Conservation (phyloP, 2,888 invertebrate species). For the Euclidia mi region DNA sequence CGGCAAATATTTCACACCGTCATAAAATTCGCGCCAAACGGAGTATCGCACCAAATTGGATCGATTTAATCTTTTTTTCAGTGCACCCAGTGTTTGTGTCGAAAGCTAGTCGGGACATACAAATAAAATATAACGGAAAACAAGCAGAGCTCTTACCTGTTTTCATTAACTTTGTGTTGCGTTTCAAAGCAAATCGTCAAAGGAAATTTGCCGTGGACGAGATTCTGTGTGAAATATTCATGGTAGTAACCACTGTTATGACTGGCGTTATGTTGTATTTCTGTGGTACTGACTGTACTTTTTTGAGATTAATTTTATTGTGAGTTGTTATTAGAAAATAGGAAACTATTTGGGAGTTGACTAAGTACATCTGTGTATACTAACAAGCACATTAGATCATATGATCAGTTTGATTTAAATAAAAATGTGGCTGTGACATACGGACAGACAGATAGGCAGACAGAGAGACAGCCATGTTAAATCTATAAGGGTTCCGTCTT, state of each 20-base stretch:
- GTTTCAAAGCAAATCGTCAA: conserved; percentile 20
- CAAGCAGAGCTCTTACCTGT: conserved; percentile 23
- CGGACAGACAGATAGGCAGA: too few relatives aligned
- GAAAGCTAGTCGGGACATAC: conserved; percentile 34
- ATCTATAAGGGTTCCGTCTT: too few relatives aligned
- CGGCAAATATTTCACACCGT: conserved; percentile 17
- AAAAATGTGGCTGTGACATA: too few relatives aligned
- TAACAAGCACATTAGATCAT: too few relatives aligned
- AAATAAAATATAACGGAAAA: conserved; percentile 47
- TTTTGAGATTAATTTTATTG: too few relatives aligned
- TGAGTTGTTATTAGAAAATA: too few relatives aligned
- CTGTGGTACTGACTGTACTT: too few relatives aligned
- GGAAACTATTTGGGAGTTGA: too few relatives aligned
- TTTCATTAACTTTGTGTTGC: conserved; percentile 35
- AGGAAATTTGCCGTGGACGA: conserved; percentile 7
- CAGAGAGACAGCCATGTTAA: too few relatives aligned
- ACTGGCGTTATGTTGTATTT: too few relatives aligned
- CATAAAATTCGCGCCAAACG: conserved; percentile 50
- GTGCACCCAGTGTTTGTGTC: conserved; percentile 53
- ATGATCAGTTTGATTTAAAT: too few relatives aligned
- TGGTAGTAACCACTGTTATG: not conserved
- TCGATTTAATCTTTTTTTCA: conserved; percentile 65
- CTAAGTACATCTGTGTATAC: too few relatives aligned
- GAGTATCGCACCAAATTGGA: conserved; percentile 55
- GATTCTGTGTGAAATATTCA: conserved; percentile 11